phyloP scores from a whole-genome alignment of 2,888 invertebrate species.

The Colletes collaris region DNA sequence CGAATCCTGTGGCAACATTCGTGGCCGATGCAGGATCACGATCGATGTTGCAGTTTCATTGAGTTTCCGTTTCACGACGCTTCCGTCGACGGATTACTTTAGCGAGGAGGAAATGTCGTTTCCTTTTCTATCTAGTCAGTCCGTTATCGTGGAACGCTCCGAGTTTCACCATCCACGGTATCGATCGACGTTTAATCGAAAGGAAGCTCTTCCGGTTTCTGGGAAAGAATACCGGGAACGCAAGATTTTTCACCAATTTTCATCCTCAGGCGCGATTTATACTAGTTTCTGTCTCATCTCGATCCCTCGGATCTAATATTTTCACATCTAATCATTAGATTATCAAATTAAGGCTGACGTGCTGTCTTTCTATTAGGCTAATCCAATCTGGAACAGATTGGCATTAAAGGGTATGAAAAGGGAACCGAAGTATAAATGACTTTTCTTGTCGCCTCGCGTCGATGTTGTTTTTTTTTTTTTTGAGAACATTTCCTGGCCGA shows the following conservation, averaged over 20 bases:
- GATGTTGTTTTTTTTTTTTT: background rate
- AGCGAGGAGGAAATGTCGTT: constrained; percentile 58
- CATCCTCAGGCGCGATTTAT: background rate
- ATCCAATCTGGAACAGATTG: no score
- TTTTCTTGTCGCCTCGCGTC: background rate
- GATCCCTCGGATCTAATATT: no score
- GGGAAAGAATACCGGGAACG: background rate
- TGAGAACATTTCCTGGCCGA: constrained; percentile 9
- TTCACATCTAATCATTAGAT: no score
- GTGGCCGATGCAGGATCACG: background rate
- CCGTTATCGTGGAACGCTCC: constrained; percentile 30
- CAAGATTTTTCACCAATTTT: no score
- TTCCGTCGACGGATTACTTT: constrained; percentile 46
- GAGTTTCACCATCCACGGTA: constrained; percentile 40
- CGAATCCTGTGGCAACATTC: constrained; percentile 10
- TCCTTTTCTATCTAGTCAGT: constrained; percentile 50
- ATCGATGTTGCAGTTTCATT: constrained; percentile 35
- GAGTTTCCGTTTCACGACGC: constrained; percentile 40
- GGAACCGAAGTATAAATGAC: no score
- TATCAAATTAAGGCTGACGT: no score
- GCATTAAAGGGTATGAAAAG: no score
- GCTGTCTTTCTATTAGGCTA: no score
- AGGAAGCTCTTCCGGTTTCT: constrained; percentile 17
- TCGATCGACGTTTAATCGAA: constrained; percentile 57
- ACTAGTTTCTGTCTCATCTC: no score